phyloP scores from a whole-genome alignment of 1,140 invertebrate genomes.

The Apis mellifera region DNA sequence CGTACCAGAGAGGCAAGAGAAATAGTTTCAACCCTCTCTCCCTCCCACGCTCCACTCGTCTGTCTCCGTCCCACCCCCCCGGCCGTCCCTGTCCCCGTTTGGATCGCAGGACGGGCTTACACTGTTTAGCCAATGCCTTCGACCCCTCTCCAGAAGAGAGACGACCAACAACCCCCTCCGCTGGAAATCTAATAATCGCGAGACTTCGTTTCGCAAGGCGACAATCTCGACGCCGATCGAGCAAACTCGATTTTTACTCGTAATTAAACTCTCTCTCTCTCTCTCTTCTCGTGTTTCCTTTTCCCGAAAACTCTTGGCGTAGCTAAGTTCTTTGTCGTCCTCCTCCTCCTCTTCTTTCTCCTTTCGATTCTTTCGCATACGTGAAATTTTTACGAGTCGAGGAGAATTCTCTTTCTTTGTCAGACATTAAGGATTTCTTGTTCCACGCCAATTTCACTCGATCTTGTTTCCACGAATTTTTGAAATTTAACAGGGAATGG shows the following conservation, averaged over 20 bases:
- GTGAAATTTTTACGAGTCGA: neutral
- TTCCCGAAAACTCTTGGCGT: neutral
- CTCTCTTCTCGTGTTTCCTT: neutral
- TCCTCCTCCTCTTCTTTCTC: neutral
- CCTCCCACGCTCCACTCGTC: neutral
- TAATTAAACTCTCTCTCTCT: constrained; percentile 58
- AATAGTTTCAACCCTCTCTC: constrained; percentile 73
- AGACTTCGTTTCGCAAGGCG: constrained; percentile 62
- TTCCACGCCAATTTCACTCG: neutral
- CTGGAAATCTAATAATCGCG: constrained; percentile 64
- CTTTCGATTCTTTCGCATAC: neutral
- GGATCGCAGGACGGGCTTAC: constrained; percentile 62
- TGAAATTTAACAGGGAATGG: neutral
- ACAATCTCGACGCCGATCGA: constrained; percentile 64
- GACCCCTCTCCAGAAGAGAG: constrained; percentile 7
- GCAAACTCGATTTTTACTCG: constrained; percentile 66
- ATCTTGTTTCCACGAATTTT: constrained; percentile 1
- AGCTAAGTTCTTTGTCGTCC: neutral
- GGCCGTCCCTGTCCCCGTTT: constrained; percentile 61
- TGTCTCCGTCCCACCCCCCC: too few species aligned
- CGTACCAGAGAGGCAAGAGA: constrained; percentile 72
- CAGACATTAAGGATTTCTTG: constrained; percentile 30
- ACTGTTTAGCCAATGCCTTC: constrained; percentile 65
- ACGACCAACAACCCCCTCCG: constrained; percentile 15
- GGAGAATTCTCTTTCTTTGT: neutral